Conservation (phyloP, 1,140 invertebrate species). For the Eufriesea mexicana region DNA sequence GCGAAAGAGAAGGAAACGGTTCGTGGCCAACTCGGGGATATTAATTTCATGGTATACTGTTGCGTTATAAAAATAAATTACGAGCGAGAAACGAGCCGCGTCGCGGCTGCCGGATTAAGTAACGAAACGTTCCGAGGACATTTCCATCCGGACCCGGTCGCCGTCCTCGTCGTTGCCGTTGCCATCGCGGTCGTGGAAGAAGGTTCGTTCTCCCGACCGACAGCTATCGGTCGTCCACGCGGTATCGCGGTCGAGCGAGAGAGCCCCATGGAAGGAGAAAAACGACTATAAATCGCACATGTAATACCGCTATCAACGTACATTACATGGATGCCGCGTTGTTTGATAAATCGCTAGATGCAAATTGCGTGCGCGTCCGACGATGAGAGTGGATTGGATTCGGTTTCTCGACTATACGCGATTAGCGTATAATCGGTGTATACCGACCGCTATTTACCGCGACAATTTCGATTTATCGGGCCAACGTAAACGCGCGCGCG, state of each 20-base stretch:
- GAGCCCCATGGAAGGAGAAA: constrained; percentile 40
- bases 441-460: constrained; percentile 24
- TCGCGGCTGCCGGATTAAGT: constrained; percentile 29
- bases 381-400: constrained; percentile 44
- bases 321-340: constrained; percentile 80
- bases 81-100: constrained; percentile 15
- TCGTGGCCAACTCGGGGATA: neutral
- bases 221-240: constrained; percentile 12
- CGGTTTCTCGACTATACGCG: constrained; percentile 31
- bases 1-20: neutral
- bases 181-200: neutral
- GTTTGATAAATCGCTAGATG: constrained; percentile 81
- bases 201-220: constrained; percentile 1
- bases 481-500: neutral
- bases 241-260: constrained; percentile 22
- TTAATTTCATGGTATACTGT: constrained; percentile 45
- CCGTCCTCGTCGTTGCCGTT: too few species aligned
- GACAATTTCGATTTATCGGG: constrained; percentile 35
- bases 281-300: constrained; percentile 78
- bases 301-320: constrained; percentile 82
- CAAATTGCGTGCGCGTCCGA: constrained; percentile 73
- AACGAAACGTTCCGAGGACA: constrained; percentile 37
- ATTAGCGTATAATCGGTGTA: neutral
- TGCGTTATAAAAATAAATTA: constrained; percentile 50
- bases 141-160: constrained; percentile 2